These are phyloP conservation scores for Scaptomyza hsui DNA, from an alignment of 1,140 invertebrate genomes.

Conservation along the genomic window DNA sequence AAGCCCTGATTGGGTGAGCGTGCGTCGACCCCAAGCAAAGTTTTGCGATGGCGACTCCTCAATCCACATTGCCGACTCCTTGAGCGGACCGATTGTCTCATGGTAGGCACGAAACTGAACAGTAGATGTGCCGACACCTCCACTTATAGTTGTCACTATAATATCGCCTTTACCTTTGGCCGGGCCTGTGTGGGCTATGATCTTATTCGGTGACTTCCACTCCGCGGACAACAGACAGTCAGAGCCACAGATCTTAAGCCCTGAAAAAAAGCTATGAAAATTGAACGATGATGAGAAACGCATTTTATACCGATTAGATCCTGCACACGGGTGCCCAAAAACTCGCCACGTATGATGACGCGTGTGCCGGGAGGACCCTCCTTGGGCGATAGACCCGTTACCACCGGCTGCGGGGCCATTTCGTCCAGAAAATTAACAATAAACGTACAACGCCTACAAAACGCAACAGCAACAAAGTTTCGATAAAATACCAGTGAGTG, in stretches of 20 bases:
- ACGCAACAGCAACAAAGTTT: conserved; percentile 7
- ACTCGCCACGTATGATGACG: conserved; percentile 97
- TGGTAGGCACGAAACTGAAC: conserved; percentile 97
- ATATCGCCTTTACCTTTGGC: conserved; percentile 98
- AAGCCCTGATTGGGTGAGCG: conserved; percentile 92
- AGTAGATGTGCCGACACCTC: conserved; percentile 96
- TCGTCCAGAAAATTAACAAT: conserved; percentile 17
- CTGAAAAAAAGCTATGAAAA: conserved; percentile 84
- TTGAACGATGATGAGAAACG: conserved; percentile 49
- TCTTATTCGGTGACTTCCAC: conserved; percentile 99
- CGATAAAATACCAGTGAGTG: conserved; percentile 9
- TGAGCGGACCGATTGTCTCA: conserved; percentile 95
- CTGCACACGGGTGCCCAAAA: conserved; percentile 92
- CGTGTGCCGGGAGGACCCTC: conserved; percentile 98
- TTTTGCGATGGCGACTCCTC: conserved; percentile 93
- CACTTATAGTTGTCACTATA: conserved; percentile 94
- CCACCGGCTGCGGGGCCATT: conserved; percentile 93
- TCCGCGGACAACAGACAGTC: conserved; percentile 97
- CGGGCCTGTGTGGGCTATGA: conserved; percentile 96
- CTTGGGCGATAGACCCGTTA: conserved; percentile 98
- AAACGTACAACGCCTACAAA: conserved; percentile 33
- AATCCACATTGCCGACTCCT: conserved; percentile 99
- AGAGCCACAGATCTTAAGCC: conserved; percentile 96
- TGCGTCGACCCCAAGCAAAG: conserved; percentile 91
- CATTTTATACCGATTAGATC: conserved; percentile 92